Conservation (phyloP, 2,113 vertebrate species). For the Recurvirostra avosetta region DNA sequence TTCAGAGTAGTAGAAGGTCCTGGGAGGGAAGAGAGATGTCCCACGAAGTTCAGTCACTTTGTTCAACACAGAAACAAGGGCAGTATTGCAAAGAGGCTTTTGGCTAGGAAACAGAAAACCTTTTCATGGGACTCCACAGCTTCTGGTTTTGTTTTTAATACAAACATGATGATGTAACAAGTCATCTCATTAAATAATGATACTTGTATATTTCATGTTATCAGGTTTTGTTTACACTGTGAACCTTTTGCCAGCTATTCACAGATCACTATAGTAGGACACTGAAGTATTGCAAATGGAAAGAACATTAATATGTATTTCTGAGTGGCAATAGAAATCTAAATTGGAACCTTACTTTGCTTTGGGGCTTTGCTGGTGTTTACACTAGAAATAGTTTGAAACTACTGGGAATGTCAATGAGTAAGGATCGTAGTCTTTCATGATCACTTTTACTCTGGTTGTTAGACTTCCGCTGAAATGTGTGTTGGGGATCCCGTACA, state of each 20-base stretch:
- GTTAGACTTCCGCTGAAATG: background rate
- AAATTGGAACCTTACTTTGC: background rate
- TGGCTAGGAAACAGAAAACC: slow-evolving; percentile 41
- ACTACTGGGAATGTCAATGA: background rate
- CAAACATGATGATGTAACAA: slow-evolving; percentile 42
- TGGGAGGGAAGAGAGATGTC: background rate
- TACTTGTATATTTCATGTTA: background rate
- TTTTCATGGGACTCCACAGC: background rate
- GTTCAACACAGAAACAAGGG: background rate
- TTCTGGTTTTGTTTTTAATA: slow-evolving; percentile 43
- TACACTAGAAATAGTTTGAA: background rate
- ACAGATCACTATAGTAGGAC: background rate
- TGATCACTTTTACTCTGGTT: background rate
- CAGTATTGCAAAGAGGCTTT: slow-evolving; percentile 1
- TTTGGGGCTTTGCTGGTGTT: background rate
- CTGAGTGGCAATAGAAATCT: background rate
- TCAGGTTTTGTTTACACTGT: background rate
- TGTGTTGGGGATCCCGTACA: background rate
- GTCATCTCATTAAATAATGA: slow-evolving; percentile 1
- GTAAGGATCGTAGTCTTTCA: background rate
- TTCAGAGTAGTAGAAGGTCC: background rate
- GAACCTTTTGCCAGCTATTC: background rate
- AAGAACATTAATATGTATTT: background rate
- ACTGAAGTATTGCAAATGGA: background rate
- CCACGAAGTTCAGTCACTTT: background rate